Evolutionary conservation across 2,113 vertebrate species (phyloP).

Genomic region (Labeo rohita): DNA sequence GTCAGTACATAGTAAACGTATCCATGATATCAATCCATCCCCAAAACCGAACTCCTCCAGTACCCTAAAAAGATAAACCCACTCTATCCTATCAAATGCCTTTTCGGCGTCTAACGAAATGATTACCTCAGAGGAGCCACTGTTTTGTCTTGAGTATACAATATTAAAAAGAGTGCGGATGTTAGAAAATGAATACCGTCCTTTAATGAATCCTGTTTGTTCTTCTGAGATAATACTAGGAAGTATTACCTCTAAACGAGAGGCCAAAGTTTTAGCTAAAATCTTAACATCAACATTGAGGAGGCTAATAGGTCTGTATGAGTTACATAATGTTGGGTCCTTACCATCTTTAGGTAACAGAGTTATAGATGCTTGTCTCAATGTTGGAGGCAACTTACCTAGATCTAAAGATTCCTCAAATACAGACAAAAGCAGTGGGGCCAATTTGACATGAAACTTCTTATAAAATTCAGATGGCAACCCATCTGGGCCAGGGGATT

Average conservation of each 20-base stretch:
- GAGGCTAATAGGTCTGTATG: too few relatives aligned
- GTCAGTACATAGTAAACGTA: neutral
- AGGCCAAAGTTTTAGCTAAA: too few relatives aligned
- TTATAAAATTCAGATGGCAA: too few relatives aligned
- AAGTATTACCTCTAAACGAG: too few relatives aligned
- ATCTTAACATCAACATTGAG: too few relatives aligned
- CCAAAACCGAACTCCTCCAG: neutral
- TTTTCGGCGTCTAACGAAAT: neutral
- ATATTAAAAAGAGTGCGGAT: too few relatives aligned
- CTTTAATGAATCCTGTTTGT: too few relatives aligned
- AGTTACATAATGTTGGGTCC: too few relatives aligned
- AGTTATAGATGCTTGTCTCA: slow-evolving; percentile 22
- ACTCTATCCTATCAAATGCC: neutral
- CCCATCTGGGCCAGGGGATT: too few relatives aligned
- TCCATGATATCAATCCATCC: neutral
- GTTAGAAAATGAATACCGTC: too few relatives aligned
- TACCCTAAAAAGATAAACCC: slow-evolving; percentile 16
- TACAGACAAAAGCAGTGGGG: neutral
- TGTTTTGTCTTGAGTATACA: neutral
- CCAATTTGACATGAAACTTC: neutral
- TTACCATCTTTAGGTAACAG: neutral
- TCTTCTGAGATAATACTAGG: too few relatives aligned
- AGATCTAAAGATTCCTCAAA: neutral
- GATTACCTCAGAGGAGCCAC: neutral
- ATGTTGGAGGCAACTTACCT: neutral